Percentiles rank a stretch among this genome's conserved stretches.
Conservation (phyloP, 2,113 vertebrate species). For the Pedetes capensis region DNA sequence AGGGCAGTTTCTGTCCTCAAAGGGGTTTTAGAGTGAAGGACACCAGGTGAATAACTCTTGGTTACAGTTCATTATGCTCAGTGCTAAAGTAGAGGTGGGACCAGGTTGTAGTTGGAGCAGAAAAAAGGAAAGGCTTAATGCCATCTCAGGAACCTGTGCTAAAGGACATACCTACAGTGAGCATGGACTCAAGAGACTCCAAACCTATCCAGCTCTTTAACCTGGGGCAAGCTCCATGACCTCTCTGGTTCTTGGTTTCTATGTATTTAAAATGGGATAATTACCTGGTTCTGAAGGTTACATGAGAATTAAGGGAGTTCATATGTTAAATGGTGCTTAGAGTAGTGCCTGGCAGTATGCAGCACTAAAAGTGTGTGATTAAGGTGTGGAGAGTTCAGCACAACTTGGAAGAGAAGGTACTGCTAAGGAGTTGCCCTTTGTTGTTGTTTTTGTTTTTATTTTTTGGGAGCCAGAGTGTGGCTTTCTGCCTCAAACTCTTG, state of each 20-base stretch:
- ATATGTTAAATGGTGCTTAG: not conserved
- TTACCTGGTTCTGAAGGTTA: not conserved
- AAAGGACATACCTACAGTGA: rapidly evolving
- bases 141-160: not conserved
- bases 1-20: not conserved
- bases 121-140: not conserved
- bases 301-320: not conserved
- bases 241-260: not conserved
- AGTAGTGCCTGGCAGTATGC: not conserved
- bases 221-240: not conserved
- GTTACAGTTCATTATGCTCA: not conserved
- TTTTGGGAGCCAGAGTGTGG: no score
- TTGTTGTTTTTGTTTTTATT: not conserved
- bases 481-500: not conserved
- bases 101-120: not conserved
- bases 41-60: not conserved
- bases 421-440: not conserved
- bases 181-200: not conserved
- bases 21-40: not conserved
- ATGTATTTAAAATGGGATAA: not conserved
- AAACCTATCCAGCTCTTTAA: not conserved
- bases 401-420: not conserved
- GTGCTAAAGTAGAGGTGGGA: not conserved
- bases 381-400: not conserved
- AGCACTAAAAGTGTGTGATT: not conserved